phyloP scores from a whole-genome alignment of 2,797 vertebrate genomes.

The Malacoraja senta region DNA sequence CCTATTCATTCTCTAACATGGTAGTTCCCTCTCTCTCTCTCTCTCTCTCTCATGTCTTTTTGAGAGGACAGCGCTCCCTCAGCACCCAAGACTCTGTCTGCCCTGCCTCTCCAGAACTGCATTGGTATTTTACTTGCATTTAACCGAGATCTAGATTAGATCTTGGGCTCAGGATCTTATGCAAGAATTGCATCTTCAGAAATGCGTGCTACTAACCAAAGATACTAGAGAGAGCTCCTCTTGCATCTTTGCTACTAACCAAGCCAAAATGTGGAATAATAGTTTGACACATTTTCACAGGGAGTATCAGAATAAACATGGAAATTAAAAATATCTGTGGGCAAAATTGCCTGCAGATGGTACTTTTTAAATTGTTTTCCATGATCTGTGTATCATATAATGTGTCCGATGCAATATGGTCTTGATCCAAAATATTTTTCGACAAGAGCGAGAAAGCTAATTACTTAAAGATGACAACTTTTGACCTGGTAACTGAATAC shows the following conservation, averaged over 20 bases:
- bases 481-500: background rate
- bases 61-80: background rate
- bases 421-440: background rate
- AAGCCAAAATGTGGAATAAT: background rate
- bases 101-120: background rate
- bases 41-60: too few relatives aligned
- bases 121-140: background rate
- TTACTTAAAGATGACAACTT: background rate
- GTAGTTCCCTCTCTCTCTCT: too few relatives aligned
- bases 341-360: background rate
- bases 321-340: background rate
- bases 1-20: too few relatives aligned
- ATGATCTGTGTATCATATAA: too few relatives aligned
- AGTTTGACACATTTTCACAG: background rate
- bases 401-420: background rate
- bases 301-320: background rate
- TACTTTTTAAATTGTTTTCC: background rate
- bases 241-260: background rate
- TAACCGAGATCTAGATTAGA: background rate
- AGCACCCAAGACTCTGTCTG: background rate
- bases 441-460: background rate
- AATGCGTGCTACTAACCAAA: background rate
- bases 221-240: too few relatives aligned
- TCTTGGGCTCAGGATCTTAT: background rate
- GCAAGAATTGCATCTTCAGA: background rate